These are phyloP conservation scores for Campylorhamphus procurvoides DNA, from an alignment of 2,113 vertebrate species.

Conservation along the genomic window DNA sequence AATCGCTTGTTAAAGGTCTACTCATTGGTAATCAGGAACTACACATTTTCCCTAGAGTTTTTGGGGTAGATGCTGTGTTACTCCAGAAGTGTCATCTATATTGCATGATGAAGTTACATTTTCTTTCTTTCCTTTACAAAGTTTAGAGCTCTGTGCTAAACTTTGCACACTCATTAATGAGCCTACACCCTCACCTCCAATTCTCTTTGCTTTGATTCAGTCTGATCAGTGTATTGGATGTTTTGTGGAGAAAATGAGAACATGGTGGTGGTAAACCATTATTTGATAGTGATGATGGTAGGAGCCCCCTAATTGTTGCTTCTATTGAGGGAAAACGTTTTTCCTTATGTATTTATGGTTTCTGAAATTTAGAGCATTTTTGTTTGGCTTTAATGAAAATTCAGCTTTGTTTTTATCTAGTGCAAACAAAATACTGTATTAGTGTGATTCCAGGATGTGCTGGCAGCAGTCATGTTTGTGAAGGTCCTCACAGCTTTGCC, in stretches of 20 bases:
- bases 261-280: neutral
- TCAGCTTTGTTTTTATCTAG: neutral
- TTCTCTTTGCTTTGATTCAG: neutral
- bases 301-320: neutral
- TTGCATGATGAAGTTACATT: neutral
- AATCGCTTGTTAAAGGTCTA: neutral
- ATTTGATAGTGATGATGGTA: neutral
- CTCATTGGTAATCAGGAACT: neutral
- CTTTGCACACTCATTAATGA: neutral
- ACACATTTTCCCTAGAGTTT: neutral
- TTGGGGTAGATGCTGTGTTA: neutral
- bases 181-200: accelerated
- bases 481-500: neutral
- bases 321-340: neutral
- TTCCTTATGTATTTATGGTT: neutral
- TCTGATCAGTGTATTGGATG: neutral
- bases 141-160: neutral
- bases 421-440: neutral
- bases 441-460: neutral
- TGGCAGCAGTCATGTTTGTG: neutral
- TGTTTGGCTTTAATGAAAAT: neutral
- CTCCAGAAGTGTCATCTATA: neutral
- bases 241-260: neutral
- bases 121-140: neutral
- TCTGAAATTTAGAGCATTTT: neutral